These are phyloP conservation scores for Morone saxatilis DNA, from an alignment of 2,113 vertebrate genomes.

Conservation along the genomic window DNA sequence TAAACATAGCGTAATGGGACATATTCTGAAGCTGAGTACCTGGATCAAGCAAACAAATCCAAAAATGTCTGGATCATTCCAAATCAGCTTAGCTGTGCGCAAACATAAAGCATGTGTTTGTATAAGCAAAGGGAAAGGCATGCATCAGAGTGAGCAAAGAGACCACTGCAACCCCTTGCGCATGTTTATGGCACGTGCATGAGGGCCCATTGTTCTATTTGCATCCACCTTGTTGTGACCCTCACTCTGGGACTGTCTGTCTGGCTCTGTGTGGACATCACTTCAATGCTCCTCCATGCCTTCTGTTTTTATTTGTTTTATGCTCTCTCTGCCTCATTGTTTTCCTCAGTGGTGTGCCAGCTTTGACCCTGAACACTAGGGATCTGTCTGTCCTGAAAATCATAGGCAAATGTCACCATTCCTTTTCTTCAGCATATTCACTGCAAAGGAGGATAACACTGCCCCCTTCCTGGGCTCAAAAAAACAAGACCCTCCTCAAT, in stretches of 20 bases:
- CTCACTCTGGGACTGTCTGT: slow-evolving; percentile 42
- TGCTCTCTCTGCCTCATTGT: slow-evolving; percentile 39
- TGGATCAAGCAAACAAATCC: not conserved
- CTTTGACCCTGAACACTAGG: slow-evolving; percentile 53
- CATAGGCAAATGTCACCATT: slow-evolving; percentile 55
- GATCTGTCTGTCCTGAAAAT: slow-evolving; percentile 46
- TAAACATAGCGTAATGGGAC: not conserved
- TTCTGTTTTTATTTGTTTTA: slow-evolving; percentile 61
- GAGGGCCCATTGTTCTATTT: slow-evolving; percentile 37
- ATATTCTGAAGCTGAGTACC: not conserved
- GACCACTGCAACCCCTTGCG: not conserved
- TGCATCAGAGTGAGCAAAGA: not conserved
- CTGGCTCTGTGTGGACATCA: slow-evolving; percentile 36
- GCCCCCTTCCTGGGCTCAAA: not conserved
- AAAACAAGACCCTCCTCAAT: slow-evolving; percentile 28
- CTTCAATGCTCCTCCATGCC: slow-evolving; percentile 31
- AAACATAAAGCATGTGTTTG: not conserved
- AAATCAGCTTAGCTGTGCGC: not conserved
- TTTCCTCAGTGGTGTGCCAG: slow-evolving; percentile 44
- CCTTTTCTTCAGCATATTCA: slow-evolving; percentile 20
- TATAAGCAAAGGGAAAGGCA: not conserved
- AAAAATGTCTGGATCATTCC: not conserved
- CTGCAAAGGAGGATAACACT: slow-evolving; percentile 13
- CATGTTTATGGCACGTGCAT: slow-evolving; percentile 18
- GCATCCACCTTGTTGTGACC: slow-evolving; percentile 50